Conservation (phyloP, 2,797 vertebrate species). For the Heliangelus exortis region DNA sequence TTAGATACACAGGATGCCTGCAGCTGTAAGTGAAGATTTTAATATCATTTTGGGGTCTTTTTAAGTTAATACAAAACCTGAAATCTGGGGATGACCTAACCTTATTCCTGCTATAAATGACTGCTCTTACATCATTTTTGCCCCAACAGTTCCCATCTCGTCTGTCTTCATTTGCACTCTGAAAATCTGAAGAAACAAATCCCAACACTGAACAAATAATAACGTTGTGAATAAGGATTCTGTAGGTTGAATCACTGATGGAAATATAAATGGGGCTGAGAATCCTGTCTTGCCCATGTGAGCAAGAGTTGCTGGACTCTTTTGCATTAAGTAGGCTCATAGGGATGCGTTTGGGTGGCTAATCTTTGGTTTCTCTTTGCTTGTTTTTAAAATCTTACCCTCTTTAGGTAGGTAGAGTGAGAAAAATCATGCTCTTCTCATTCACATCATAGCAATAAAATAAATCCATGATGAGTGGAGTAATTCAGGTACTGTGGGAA, state of each 20-base stretch:
- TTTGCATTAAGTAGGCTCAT: not conserved
- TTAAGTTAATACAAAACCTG: not conserved
- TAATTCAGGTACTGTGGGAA: not conserved
- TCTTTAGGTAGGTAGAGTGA: not conserved
- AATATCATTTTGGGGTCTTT: not conserved
- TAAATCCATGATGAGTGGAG: not conserved
- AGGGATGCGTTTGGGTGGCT: not conserved
- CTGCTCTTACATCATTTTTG: not conserved
- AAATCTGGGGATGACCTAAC: not conserved
- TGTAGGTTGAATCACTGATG: not conserved
- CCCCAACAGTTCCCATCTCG: not conserved
- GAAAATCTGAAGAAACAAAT: not conserved
- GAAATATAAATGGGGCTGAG: not conserved
- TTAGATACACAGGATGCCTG: not conserved
- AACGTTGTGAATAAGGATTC: not conserved
- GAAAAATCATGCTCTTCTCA: not conserved
- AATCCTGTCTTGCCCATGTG: accelerated
- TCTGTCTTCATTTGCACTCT: not conserved
- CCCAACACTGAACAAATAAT: not conserved
- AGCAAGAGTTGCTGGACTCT: not conserved
- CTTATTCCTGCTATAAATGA: not conserved
- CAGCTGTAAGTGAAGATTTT: not conserved
- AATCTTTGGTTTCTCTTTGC: not conserved
- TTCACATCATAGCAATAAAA: not conserved
- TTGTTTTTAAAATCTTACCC: not conserved